Percentiles rank a stretch among this genome's conserved stretches.
Conservation (phyloP, 2,888 invertebrate genomes). For the Clanis bilineata region DNA sequence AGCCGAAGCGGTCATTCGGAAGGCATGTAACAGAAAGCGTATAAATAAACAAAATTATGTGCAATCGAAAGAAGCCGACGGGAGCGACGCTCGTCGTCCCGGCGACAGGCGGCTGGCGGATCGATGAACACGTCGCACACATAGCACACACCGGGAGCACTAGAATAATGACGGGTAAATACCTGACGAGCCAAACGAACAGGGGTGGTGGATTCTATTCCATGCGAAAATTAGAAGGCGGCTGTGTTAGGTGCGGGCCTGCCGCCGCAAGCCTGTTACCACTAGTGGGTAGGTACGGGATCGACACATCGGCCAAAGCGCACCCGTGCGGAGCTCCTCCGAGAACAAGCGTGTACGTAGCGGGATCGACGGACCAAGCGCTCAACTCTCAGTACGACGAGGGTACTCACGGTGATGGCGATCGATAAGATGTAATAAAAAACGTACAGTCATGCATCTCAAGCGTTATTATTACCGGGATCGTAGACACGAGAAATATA, state of each 20-base stretch:
- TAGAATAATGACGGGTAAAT: constrained; percentile 76
- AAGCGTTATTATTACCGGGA: constrained; percentile 95
- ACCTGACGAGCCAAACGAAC: constrained; percentile 82
- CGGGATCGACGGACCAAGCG: constrained; percentile 80
- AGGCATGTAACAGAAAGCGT: constrained; percentile 83
- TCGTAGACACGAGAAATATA: constrained; percentile 82
- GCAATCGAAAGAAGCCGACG: constrained; percentile 65
- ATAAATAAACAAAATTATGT: constrained; percentile 76
- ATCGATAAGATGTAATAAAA: constrained; percentile 82
- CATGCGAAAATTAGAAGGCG: constrained; percentile 81
- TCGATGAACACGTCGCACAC: constrained; percentile 73
- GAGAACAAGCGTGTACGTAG: constrained; percentile 81
- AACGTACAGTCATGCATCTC: constrained; percentile 93
- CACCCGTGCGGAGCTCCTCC: constrained; percentile 76
- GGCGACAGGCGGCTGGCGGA: constrained; percentile 61
- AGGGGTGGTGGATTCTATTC: constrained; percentile 80
- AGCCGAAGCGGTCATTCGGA: constrained; percentile 81
- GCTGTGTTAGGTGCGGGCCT: constrained; percentile 80
- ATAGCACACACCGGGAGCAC: constrained; percentile 76
- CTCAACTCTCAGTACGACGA: constrained; percentile 78
- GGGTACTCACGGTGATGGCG: constrained; percentile 72
- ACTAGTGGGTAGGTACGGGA: constrained; percentile 63
- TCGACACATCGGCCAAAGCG: constrained; percentile 78
- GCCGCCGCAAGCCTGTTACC: constrained; percentile 75
- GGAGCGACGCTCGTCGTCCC: constrained; percentile 62